Base-by-base conservation (phyloP, 2,888 invertebrate genomes). In the Lycaena phlaeas region DNA sequence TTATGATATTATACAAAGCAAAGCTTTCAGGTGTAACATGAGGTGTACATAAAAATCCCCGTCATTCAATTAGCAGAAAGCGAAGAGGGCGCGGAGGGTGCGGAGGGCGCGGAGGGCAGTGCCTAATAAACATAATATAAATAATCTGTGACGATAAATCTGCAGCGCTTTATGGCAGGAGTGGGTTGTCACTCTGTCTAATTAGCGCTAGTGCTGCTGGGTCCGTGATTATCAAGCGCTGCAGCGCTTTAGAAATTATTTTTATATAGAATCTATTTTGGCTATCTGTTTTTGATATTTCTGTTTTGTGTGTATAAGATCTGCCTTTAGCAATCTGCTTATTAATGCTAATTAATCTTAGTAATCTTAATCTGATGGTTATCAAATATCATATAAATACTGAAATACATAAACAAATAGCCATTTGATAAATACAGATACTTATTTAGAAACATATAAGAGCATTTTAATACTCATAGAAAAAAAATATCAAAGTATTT, bases 111-210 rank as follows among this genome's bases (percentile, higher is more conserved):
- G 64, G 64, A 64, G 71, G 76, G 78, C 67, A 72, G 69, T 64
- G 78, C 64, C 79, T 82, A 79, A 81, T 82, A 82, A 82, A 81
- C 81, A 81, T 82, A 82, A 82, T 82, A 82, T 82, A 82, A 84
- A 81, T 84, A 82, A 82, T 84, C 82, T 81, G 70, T 52, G 67
- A 72, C 78, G 78, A 81, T 82, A 84, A 81, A 82, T 82, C 84
- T 81, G 79, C 73, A 73, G 70, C 78, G 77, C 72, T 81, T 82
- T 82, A 82, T 77, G 79, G 72, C 74, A 69, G 78, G 82, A 81
- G 82, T 79, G 84, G 82, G 82, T 82, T 82, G 82, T 81, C 82
- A 82, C 79, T 81, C 65, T 56, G 71, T 69, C 79, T 84, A 82
- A 84, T 84, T 82, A 82, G 79, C 70, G 65, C 77, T 77, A 77